Percentiles rank a stretch among this genome's conserved stretches.
Evolutionary conservation across 2,797 vertebrate species (phyloP).

Genomic region (Pristis pectinata): DNA sequence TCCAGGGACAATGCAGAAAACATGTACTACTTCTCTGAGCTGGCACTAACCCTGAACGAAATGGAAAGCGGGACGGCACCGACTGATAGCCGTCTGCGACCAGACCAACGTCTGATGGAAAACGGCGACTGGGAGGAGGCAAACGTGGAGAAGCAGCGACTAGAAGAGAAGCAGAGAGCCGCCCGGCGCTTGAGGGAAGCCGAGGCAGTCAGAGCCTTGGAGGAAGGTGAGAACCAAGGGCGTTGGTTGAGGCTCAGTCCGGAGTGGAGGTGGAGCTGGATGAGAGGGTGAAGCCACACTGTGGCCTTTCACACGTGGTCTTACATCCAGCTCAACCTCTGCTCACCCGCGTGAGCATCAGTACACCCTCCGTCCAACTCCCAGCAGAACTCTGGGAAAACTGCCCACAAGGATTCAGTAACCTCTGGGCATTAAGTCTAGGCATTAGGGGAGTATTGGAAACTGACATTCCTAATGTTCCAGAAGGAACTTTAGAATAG

Average conservation of each 20-base stretch:
- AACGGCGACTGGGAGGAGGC: constrained; percentile 67
- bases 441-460: neutral
- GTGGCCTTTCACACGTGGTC: neutral
- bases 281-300: neutral
- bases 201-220: constrained; percentile 47
- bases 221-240: constrained; percentile 54
- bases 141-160: constrained; percentile 64
- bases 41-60: constrained; percentile 67
- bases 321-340: neutral
- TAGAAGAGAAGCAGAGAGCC: constrained; percentile 64
- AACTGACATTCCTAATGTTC: neutral
- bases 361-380: neutral
- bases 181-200: constrained; percentile 54
- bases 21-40: constrained; percentile 69
- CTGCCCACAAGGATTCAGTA: neutral
- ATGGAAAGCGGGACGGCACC: constrained; percentile 57
- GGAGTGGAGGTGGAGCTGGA: neutral
- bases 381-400: neutral
- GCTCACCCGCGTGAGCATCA: neutral
- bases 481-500: too few relatives aligned
- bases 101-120: constrained; percentile 69
- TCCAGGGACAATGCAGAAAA: constrained; percentile 64
- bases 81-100: constrained; percentile 62
- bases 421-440: neutral
- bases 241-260: too few relatives aligned